Evolutionary conservation across 2,113 vertebrate species (phyloP).

Genomic region (Pterocles gutturalis): DNA sequence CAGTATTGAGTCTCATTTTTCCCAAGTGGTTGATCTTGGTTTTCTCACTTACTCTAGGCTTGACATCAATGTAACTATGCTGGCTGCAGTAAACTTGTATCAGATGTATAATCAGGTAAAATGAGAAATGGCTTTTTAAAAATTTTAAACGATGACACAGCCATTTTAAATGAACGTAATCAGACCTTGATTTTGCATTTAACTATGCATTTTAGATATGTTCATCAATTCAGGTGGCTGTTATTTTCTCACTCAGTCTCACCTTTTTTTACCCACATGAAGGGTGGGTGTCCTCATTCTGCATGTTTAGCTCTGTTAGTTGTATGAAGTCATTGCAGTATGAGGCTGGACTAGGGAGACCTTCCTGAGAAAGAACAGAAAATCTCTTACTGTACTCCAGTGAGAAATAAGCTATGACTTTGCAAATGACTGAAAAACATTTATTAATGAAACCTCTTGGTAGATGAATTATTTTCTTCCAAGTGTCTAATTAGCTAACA

Average conservation of each 20-base stretch:
- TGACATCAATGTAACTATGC: not conserved
- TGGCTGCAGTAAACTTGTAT: not conserved
- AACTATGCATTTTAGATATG: not conserved
- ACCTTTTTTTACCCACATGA: not conserved
- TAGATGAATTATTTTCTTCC: not conserved
- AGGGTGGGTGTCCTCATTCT: not conserved
- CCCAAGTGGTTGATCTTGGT: not conserved
- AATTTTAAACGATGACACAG: not conserved
- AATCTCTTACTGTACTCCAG: not conserved
- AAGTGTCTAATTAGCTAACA: not conserved
- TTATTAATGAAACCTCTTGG: not conserved
- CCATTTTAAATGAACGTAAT: not conserved
- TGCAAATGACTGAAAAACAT: not conserved
- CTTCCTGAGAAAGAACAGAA: not conserved
- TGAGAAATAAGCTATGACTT: not conserved
- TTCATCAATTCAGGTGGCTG: not conserved
- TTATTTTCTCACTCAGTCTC: not conserved
- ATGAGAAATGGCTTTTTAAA: not conserved
- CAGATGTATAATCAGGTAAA: not conserved
- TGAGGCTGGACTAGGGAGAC: not conserved
- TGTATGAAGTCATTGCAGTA: not conserved
- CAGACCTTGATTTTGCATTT: not conserved
- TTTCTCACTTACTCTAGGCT: not conserved
- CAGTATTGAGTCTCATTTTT: not conserved
- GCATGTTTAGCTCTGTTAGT: not conserved